phyloP scores from a whole-genome alignment of 2,113 vertebrate species.

The Apistogramma diplotaenia region DNA sequence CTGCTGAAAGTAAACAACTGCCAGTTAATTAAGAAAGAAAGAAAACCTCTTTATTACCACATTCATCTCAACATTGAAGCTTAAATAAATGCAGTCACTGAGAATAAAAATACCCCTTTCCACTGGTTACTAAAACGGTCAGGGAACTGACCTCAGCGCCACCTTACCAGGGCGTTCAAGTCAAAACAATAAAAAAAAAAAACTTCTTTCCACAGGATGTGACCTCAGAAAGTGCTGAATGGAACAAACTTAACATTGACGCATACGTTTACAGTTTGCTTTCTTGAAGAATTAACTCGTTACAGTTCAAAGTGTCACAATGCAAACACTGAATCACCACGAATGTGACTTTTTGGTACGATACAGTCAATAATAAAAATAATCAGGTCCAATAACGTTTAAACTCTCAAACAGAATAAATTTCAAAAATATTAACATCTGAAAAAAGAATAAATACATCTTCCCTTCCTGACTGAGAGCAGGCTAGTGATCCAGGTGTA shows the following conservation, averaged over 20 bases:
- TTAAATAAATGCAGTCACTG: neutral
- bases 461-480: neutral
- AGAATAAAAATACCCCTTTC: neutral
- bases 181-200: neutral
- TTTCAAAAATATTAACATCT: neutral
- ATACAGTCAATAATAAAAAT: neutral
- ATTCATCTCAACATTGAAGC: neutral
- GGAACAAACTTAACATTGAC: neutral
- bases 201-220: neutral
- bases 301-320: neutral
- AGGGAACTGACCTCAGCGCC: neutral
- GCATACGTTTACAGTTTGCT: neutral
- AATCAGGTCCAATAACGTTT: neutral
- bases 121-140: neutral
- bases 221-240: neutral
- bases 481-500: neutral
- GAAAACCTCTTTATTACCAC: constrained; percentile 21
- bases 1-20: neutral
- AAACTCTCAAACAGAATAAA: neutral
- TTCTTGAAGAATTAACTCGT: neutral
- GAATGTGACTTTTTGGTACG: neutral
- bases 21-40: neutral
- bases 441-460: neutral
- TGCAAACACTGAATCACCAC: neutral
- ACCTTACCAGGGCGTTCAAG: neutral